Evolutionary conservation across 2,797 vertebrate species (phyloP), one percentile per base, ranked within the genome.

Genomic region (Pseudochirops cupreus): DNA sequence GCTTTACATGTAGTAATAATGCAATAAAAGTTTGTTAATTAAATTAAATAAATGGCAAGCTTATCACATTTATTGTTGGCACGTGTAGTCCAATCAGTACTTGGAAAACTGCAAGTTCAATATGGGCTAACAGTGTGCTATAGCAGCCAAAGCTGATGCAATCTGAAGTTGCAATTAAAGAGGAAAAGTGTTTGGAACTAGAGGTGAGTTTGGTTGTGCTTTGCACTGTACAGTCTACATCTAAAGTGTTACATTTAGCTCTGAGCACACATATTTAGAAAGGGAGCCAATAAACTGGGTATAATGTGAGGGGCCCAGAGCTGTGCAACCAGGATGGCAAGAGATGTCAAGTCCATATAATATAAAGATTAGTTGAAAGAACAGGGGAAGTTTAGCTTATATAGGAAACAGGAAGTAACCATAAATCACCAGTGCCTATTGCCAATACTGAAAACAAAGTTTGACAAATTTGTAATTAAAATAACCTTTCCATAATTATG

Each of bases 391-490:
- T 82, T 82, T 82, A 82, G 9, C 39, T 39, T 82, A 46, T 11
- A 24, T 6, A 39, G 6, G 67, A 46, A 82, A 24, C 67, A 24
- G 39, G 39, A 39, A 39, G 6, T 39, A 39, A 92, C 67, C 46
- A 93, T 87, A 96, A 96, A 58, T 50, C 74, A 54, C 29, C 54
- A 39, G 16, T 91, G 59, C 56, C 56, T 56, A 55, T 57, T 93
- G 24, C 52, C 91, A 94, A 82, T 16, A 67, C n/a, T 39, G 9
- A 82, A 39, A 21, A 39, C n/a, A 31, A 89, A 18, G 82, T 89
- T 91, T 87, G 56, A 82, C 46, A 94, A 21, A 11, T 92, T 12
- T 39, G 55, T 16, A 67, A 93, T 39, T 91, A 67, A 94, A 90
- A 97, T 18, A 29, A 90, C 7, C 50, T 26, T 92, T 95, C 46